Conservation (phyloP, 2,888 invertebrate genomes). For the Clanis bilineata region DNA sequence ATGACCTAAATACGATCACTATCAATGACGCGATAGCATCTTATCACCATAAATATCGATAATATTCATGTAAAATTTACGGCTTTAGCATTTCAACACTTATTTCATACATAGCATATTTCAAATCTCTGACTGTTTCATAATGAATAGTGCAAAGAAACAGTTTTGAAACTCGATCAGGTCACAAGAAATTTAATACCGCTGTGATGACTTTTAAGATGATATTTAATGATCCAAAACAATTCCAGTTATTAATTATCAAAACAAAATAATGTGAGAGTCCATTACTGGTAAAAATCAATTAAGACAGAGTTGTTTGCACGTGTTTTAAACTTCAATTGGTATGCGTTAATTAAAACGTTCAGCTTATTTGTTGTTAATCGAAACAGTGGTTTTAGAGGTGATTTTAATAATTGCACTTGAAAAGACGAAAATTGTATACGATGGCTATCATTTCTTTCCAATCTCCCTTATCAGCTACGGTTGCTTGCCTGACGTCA, state of each 20-base stretch:
- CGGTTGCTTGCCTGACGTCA: too few species aligned
- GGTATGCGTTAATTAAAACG: not conserved
- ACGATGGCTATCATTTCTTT: too few species aligned
- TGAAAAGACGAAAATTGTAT: too few species aligned
- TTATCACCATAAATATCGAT: not conserved
- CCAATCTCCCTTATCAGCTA: too few species aligned
- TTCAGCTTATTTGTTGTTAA: not conserved
- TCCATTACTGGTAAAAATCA: not conserved
- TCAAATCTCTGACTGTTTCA: too few species aligned
- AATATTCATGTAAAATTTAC: too few species aligned
- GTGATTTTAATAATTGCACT: too few species aligned
- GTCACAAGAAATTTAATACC: too few species aligned
- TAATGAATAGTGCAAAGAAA: too few species aligned
- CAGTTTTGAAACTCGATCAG: too few species aligned
- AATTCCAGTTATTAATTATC: not conserved
- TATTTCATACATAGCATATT: too few species aligned
- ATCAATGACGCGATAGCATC: not conserved
- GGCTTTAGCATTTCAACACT: too few species aligned
- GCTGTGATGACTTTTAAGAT: not conserved
- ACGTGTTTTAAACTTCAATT: not conserved
- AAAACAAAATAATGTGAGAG: not conserved
- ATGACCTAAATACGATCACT: not conserved
- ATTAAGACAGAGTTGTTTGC: not conserved
- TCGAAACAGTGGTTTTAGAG: not conserved
- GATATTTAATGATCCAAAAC: not conserved